Evolutionary conservation across 2,797 vertebrate genomes (phyloP).

Genomic region (Pangasius krempfi): DNA sequence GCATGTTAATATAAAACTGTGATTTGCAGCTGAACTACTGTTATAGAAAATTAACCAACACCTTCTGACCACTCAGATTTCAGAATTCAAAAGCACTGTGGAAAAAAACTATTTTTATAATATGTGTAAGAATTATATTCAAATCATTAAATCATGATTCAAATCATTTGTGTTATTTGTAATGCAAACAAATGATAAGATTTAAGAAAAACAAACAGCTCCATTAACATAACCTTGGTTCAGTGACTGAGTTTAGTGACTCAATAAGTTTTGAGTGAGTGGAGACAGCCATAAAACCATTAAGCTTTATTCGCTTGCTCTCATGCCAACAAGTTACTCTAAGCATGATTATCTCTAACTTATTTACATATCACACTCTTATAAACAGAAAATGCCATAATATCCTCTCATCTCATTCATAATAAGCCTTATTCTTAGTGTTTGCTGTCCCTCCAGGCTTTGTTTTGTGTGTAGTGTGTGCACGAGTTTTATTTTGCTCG

Average conservation of each 20-base stretch:
- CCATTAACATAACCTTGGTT: neutral
- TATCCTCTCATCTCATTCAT: conserved; percentile 32
- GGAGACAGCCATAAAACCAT: conserved; percentile 25
- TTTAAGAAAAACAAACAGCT: neutral
- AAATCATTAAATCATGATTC: neutral
- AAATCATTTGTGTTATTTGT: neutral
- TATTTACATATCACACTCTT: conserved; percentile 49
- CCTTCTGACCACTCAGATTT: neutral
- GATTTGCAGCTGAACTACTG: neutral
- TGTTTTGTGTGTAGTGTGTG: neutral
- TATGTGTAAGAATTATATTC: neutral
- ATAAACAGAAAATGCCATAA: conserved; percentile 38
- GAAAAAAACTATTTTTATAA: neutral
- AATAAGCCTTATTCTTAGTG: conserved; percentile 3
- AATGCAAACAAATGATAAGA: neutral
- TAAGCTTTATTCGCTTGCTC: conserved; percentile 35
- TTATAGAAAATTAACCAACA: neutral
- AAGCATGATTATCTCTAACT: conserved; percentile 49
- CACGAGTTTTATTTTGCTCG: conserved; percentile 29
- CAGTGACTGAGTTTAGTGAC: neutral
- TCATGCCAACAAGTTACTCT: conserved; percentile 36
- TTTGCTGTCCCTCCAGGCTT: conserved; percentile 14
- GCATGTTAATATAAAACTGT: neutral
- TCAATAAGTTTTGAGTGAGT: neutral
- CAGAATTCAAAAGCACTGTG: neutral